phyloP scores from a whole-genome alignment of 2,113 vertebrate species.

The Turnix velox region DNA sequence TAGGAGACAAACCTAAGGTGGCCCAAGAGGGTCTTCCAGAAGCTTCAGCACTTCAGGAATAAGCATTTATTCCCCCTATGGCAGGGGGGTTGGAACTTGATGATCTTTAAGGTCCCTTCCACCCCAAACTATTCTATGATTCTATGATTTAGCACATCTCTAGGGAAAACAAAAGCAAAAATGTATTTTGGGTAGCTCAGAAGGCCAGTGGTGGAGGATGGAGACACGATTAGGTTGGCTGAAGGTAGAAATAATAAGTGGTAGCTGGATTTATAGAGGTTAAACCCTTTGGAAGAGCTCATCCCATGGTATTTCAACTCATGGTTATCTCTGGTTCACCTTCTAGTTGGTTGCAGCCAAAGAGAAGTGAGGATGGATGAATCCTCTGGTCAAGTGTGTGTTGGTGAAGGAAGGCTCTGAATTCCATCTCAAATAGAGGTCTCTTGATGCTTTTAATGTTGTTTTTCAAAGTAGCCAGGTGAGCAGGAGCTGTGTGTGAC shows the following conservation, averaged over 20 bases:
- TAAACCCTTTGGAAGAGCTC: background rate
- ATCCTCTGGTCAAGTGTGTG: rapidly evolving
- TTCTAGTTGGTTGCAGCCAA: rapidly evolving
- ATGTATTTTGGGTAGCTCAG: background rate
- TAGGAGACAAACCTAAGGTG: background rate
- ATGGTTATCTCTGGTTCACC: background rate
- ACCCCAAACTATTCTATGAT: too few relatives aligned
- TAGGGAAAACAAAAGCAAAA: background rate
- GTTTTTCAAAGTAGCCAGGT: rapidly evolving
- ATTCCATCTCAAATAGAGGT: background rate
- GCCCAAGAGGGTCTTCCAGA: background rate
- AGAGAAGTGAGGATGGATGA: rapidly evolving
- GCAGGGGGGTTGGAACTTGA: too few relatives aligned
- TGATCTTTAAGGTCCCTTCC: too few relatives aligned
- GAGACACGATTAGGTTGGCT: background rate
- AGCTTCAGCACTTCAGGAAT: background rate
- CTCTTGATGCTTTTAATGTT: rapidly evolving
- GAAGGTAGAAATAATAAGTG: background rate
- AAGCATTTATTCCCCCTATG: too few relatives aligned
- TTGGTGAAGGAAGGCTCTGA: background rate
- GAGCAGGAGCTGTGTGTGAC: background rate
- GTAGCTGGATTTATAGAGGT: background rate
- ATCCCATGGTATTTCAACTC: background rate
- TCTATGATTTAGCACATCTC: background rate
- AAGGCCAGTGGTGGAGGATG: rapidly evolving